Percentiles rank a stretch among this genome's conserved stretches.
phyloP scores from a whole-genome alignment of 2,113 vertebrate species.

The Aix galericulata region DNA sequence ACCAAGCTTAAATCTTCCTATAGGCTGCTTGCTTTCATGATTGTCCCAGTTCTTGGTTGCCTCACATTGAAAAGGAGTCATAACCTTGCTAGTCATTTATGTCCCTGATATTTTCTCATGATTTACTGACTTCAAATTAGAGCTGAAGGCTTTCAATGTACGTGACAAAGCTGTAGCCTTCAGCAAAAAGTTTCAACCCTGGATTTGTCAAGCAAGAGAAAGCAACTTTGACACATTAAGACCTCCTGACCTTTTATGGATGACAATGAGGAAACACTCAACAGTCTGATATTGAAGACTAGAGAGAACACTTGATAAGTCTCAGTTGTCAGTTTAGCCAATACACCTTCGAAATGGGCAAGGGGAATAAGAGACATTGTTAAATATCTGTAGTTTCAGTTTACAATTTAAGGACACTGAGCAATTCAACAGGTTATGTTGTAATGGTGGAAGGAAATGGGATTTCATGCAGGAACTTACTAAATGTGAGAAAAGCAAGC shows the following conservation, averaged over 20 bases:
- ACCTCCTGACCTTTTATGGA: not conserved
- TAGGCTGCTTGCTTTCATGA: not conserved
- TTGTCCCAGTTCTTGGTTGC: not conserved
- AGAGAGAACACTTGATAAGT: not conserved
- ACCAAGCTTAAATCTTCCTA: not conserved
- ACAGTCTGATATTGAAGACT: not conserved
- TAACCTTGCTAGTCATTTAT: not conserved
- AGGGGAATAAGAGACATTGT: not conserved
- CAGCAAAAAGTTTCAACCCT: constrained; percentile 15
- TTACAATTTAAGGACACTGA: not conserved
- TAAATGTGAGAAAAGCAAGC: not conserved
- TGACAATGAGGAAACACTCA: not conserved
- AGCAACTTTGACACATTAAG: constrained; percentile 10
- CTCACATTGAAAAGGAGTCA: not conserved
- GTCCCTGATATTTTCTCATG: constrained; percentile 6
- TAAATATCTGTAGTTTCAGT: not conserved
- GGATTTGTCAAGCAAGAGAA: constrained; percentile 25
- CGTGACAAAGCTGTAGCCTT: not conserved
- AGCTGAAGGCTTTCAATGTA: not conserved
- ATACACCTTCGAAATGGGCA: not conserved
- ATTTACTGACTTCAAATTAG: constrained; percentile 13
- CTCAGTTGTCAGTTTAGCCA: not conserved
- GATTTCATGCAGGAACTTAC: not conserved
- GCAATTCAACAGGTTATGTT: not conserved
- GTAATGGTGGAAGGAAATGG: not conserved